A percentile compares a stretch with the other conserved stretches of the same genome.
phyloP scores from a whole-genome alignment of 2,113 vertebrate species.

The Ia io region DNA sequence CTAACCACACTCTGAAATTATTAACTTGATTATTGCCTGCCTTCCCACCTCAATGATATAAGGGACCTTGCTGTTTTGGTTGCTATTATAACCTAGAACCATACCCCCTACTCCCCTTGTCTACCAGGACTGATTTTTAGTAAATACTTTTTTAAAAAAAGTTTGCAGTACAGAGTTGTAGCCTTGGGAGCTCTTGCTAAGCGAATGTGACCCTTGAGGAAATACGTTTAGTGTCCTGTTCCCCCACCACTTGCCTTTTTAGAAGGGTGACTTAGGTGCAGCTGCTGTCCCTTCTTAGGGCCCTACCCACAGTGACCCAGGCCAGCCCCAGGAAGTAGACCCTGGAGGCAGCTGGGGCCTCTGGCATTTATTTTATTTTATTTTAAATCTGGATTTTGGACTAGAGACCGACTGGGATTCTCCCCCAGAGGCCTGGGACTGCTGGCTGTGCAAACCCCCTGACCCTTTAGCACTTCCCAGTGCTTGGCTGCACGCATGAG shows the following conservation, averaged over 20 bases:
- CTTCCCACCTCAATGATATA: neutral
- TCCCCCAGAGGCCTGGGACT: constrained; percentile 7
- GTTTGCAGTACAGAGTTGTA: neutral
- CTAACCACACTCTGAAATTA: neutral
- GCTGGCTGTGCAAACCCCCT: constrained; percentile 11
- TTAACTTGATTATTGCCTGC: neutral
- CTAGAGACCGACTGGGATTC: neutral
- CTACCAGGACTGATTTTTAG: neutral
- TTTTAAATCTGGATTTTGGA: neutral
- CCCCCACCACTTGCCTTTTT: neutral
- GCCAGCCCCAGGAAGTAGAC: neutral
- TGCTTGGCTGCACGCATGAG: constrained; percentile 37
- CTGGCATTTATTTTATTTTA: neutral
- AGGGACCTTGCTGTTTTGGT: neutral
- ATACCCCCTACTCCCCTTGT: accelerated
- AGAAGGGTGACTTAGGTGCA: neutral
- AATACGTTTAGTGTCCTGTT: neutral
- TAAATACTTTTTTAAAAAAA: neutral
- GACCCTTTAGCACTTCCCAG: constrained; percentile 65
- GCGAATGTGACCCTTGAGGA: neutral
- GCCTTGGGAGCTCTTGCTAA: neutral
- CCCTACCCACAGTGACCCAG: neutral
- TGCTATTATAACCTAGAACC: neutral
- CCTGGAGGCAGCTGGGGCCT: neutral
- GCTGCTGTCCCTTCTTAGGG: neutral